These are phyloP conservation scores for Malurus elegans DNA, from an alignment of 2,113 vertebrate species.

Conservation along the genomic window DNA sequence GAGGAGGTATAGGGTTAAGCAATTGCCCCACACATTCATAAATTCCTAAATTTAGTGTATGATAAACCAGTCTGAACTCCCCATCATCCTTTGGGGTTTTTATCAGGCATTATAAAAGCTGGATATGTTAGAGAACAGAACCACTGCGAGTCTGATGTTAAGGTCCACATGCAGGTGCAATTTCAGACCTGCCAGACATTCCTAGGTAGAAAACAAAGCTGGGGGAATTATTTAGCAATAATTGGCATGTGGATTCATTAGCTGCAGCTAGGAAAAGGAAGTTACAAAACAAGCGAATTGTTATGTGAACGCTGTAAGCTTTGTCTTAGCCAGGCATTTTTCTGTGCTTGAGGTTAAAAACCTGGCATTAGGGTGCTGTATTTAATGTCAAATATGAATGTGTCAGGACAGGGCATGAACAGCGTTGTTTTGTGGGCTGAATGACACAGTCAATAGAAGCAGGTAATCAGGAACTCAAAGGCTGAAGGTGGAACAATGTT, in stretches of 20 bases:
- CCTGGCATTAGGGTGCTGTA: neutral
- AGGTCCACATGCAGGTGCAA: neutral
- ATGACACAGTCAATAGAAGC: rapidly evolving
- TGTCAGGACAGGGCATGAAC: neutral
- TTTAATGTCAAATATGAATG: neutral
- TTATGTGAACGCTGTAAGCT: neutral
- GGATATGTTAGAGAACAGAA: neutral
- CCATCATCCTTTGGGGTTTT: neutral
- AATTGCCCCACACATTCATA: neutral
- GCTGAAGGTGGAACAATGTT: neutral
- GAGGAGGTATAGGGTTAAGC: neutral
- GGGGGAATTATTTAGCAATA: neutral
- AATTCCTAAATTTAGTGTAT: neutral
- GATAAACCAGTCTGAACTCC: neutral
- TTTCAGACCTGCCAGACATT: neutral
- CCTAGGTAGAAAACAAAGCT: neutral
- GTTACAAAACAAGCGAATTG: neutral
- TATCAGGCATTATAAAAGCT: neutral
- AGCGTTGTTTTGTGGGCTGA: neutral
- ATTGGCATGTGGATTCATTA: neutral
- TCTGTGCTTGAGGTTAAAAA: neutral
- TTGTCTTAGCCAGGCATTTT: neutral
- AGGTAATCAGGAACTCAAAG: neutral
- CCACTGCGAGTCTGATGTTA: neutral
- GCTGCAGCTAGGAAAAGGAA: neutral